phyloP scores from a whole-genome alignment of 2,888 invertebrate genomes.

The Lithophane semibrunnea region DNA sequence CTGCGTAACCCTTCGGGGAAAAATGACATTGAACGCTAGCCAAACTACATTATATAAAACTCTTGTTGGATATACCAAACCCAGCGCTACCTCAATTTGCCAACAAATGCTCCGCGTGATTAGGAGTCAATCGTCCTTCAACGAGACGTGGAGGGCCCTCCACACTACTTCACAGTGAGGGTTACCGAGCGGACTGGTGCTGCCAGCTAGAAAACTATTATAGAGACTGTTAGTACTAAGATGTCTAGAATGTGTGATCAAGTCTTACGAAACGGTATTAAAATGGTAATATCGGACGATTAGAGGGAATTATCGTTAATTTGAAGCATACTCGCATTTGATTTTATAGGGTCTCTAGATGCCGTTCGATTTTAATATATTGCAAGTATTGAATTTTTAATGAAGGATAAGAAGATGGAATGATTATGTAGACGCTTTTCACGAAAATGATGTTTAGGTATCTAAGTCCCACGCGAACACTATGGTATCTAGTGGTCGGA shows the following conservation, averaged over 20 bases:
- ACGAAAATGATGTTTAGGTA: background rate
- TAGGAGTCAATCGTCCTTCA: constrained; percentile 36
- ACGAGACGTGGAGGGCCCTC: constrained; percentile 35
- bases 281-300: constrained; percentile 31
- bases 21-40: too few species aligned
- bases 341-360: constrained; percentile 14
- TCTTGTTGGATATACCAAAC: background rate
- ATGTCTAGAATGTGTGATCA: constrained; percentile 20
- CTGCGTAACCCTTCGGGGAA: too few species aligned
- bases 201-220: constrained; percentile 17
- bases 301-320: constrained; percentile 14
- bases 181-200: constrained; percentile 13
- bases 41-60: background rate
- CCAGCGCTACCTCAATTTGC: constrained; percentile 7
- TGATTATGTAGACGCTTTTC: background rate
- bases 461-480: background rate
- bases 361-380: background rate
- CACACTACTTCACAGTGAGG: constrained; percentile 18
- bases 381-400: background rate
- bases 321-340: background rate
- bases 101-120: constrained; percentile 31
- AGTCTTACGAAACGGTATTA: constrained; percentile 22
- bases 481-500: background rate
- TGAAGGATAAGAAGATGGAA: background rate
- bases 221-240: background rate